Conservation (phyloP, 1,140 invertebrate genomes). For the Psix sp. region DNA sequence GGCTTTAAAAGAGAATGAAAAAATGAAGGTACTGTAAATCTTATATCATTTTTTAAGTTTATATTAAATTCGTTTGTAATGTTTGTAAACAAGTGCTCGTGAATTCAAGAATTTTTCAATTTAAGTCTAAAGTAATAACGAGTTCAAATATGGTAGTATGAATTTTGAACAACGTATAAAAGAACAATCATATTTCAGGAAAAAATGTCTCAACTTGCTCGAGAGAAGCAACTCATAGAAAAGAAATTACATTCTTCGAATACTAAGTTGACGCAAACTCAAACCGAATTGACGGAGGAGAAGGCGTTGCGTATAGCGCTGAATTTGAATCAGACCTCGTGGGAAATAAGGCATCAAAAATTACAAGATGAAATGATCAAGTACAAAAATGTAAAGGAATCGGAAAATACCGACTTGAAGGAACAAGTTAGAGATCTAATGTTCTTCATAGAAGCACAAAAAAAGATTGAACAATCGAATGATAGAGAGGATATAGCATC, state of each 20-base stretch:
- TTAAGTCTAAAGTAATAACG: background rate
- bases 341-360: conserved; percentile 53
- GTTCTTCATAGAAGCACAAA: conserved; percentile 52
- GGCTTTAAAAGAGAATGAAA: conserved; percentile 23
- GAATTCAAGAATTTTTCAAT: too few relatives aligned
- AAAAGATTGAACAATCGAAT: conserved; percentile 41
- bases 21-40: conserved; percentile 42
- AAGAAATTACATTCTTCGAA: conserved; percentile 56
- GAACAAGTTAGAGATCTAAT: conserved; percentile 97
- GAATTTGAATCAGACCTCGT: conserved; percentile 53
- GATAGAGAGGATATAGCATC: conserved; percentile 84
- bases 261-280: conserved; percentile 48
- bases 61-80: too few relatives aligned
- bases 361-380: conserved; percentile 53
- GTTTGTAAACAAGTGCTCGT: too few relatives aligned
- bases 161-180: conserved; percentile 10
- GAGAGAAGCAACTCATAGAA: conserved; percentile 43
- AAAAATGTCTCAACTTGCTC: conserved; percentile 44
- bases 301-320: conserved; percentile 46
- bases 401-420: conserved; percentile 89
- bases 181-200: conserved; percentile 40
- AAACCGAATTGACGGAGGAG: conserved; percentile 48
- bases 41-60: too few relatives aligned
- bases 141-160: conserved; percentile 33
- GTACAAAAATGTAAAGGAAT: conserved; percentile 78